phyloP scores from a whole-genome alignment of 2,113 vertebrate species.

The Scalopus aquaticus region DNA sequence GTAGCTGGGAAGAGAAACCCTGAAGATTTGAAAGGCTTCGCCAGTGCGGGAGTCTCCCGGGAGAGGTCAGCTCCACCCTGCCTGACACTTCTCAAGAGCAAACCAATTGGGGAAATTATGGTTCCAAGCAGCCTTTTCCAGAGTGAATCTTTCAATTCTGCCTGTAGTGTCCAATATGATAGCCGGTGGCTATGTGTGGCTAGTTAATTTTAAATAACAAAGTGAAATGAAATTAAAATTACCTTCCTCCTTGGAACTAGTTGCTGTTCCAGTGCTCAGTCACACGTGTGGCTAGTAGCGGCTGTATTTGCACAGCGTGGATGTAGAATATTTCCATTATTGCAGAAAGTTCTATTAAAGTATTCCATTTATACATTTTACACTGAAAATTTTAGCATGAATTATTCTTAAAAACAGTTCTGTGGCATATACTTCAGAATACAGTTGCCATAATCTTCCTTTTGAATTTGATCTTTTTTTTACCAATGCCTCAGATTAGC shows the following conservation, averaged over 20 bases:
- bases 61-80: neutral
- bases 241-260: neutral
- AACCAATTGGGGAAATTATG: neutral
- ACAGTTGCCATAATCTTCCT: neutral
- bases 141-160: neutral
- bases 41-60: neutral
- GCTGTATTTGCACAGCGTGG: neutral
- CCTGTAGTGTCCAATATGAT: neutral
- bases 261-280: neutral
- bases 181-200: neutral
- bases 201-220: slow-evolving; percentile 40
- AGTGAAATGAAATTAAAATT: neutral
- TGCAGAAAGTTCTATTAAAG: neutral
- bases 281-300: neutral
- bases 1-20: slow-evolving; percentile 18
- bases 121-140: neutral
- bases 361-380: neutral
- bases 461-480: neutral
- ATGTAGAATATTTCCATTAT: neutral
- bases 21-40: neutral
- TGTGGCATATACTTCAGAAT: neutral
- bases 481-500: neutral
- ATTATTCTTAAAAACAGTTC: neutral
- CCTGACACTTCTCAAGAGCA: neutral
- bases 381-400: neutral